Evolutionary conservation across 2,888 invertebrate species (phyloP), one percentile per base, ranked within the genome.

Genomic region (Philonicus albiceps): DNA sequence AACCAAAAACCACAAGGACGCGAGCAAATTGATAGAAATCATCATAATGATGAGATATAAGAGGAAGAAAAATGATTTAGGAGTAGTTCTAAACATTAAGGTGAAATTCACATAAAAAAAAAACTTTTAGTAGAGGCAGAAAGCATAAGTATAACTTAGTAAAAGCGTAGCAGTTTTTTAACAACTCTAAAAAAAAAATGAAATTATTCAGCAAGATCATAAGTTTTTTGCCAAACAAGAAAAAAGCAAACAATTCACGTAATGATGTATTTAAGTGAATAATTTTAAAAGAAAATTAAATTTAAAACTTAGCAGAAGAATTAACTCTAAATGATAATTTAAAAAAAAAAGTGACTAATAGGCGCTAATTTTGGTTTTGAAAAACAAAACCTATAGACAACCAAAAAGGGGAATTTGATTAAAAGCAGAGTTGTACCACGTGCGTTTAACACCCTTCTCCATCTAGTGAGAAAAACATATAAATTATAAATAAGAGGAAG

Each of bases 141-240:
- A 34, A 43, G 19, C 22, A 27, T 37, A 76, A 43, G 49, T 78
- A 78, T 78, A 78, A 49, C 49, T 49, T 78, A 43, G 40, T 13
- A 27, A 78, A 78, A 78, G 78, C 43, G 78, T 78, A 78, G 78
- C 43, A 78, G 78, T 78, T 78, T 49, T 78, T 78, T 49, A 78
- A 78, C 49, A 49, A 49, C 49, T 78, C 78, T 37, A 49, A 49
- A 78, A 30, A 78, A 30, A 53, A 64, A 64, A 64, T 64, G 27
- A 64, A 64, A 64, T 64, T 64, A 64, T 22, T 64, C 64, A 64
- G 64, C 64, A 64, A 64, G 19, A 49, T 43, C 43, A 30, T 78
- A 78, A 49, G 43, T 78, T 78, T 49, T 49, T 78, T 34, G 27
- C 49, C 2, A 78, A 78, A 76, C 34, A 31, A 76, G 19, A 34